Base-by-base conservation (phyloP, 2,113 vertebrate genomes). In the Mungos mungo region DNA sequence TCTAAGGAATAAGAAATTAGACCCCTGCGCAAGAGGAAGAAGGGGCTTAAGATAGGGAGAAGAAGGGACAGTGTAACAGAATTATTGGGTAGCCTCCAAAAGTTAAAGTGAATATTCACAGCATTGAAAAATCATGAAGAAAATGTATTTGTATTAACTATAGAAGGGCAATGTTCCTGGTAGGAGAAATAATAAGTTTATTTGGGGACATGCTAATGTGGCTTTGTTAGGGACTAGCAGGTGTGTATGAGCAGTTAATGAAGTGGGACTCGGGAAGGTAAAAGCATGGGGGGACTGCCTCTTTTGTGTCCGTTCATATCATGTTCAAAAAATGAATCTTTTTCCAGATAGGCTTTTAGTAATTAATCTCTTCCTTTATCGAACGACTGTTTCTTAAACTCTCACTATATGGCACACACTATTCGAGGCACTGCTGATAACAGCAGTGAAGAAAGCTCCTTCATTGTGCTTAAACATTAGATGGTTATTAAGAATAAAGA, bases 31-130 rank as follows among this genome's bases (percentile, higher is more conserved):
- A 35, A 63, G 35, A 33, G 13, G 90, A 54, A 4, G 12, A 68
- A 79, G 3, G n/a, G n/a, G 6, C 0, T 31, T 52, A 23, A 2
- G 7, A 35, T 12, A 35, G 1, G 9, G 12, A 2, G 2, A 29
- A 41, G 9, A 9, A 3, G 41, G 1, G 16, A 5, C 3, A 88
- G 7, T 13, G 35, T 25, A 68, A 35, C 7, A n/a, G 13, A 68
- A 14, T 29, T 41, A 54, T 18, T 71, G 29, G 21, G 9, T 29
- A 41, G 0, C 33, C 29, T 86, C 14, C 33, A 38, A 74, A 88
- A 94, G 15, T 45, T 45, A 74, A 93, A 25, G 7, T 23, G 2
- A 25, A 52, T 82, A 84, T 66, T 50, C 11, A 60, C 8, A 38
- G 14, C 60, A 83, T 45, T 50, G 2, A 71, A 82, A 87, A 81